phyloP scores from a whole-genome alignment of 2,888 invertebrate genomes.

The Ceraclea dissimilis region DNA sequence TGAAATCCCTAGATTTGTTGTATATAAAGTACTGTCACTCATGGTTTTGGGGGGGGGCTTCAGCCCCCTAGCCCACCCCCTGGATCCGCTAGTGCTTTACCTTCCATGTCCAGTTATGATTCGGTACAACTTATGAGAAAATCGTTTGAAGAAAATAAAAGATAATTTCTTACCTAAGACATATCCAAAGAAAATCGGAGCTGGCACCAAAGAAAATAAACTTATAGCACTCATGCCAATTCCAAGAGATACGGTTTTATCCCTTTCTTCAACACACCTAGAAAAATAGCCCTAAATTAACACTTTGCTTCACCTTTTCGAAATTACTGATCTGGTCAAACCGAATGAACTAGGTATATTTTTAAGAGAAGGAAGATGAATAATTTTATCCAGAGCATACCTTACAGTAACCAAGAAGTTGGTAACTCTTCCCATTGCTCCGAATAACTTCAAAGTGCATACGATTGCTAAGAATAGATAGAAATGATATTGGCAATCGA shows the following conservation, averaged over 20 bases:
- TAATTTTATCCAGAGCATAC: too few relatives aligned
- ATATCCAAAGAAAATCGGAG: slow-evolving; percentile 68
- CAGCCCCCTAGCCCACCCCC: too few relatives aligned
- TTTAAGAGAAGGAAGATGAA: too few relatives aligned
- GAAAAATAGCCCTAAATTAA: background rate
- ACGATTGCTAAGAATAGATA: slow-evolving; percentile 47
- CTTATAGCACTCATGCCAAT: slow-evolving; percentile 61
- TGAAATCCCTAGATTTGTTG: too few relatives aligned
- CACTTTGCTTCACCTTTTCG: background rate
- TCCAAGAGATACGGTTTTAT: slow-evolving; percentile 66
- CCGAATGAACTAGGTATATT: too few relatives aligned
- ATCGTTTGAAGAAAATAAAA: too few relatives aligned
- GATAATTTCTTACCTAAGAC: slow-evolving; percentile 59
- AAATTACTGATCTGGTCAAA: too few relatives aligned
- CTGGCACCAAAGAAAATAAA: slow-evolving; percentile 65
- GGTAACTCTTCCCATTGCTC: slow-evolving; percentile 54
- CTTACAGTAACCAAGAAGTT: slow-evolving; percentile 54
- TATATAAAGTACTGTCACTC: too few relatives aligned
- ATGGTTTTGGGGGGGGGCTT: too few relatives aligned
- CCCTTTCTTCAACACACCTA: slow-evolving; percentile 64
- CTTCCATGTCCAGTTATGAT: too few relatives aligned
- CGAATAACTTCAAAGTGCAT: slow-evolving; percentile 51
- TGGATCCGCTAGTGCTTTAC: too few relatives aligned
- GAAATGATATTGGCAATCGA: slow-evolving; percentile 50
- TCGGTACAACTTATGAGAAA: too few relatives aligned